A percentile compares a stretch with the other conserved stretches of the same genome.
Conservation (phyloP, 2,888 invertebrate genomes). For the Arrhopalites spinosus region DNA sequence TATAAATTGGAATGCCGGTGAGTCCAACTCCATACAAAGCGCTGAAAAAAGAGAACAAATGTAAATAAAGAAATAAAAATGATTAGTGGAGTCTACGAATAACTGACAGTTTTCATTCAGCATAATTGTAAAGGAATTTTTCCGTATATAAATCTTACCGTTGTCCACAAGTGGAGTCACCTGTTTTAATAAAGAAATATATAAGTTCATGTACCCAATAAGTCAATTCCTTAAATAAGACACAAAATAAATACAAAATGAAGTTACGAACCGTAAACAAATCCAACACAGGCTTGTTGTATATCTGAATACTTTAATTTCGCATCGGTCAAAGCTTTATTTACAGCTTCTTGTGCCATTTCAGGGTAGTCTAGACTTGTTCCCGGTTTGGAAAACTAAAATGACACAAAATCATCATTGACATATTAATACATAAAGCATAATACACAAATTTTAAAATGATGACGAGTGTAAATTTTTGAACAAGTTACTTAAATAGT, state of each 20-base stretch:
- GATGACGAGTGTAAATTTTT: too few relatives aligned
- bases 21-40: slow-evolving; percentile 92
- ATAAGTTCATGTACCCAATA: neutral
- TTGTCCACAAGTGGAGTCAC: slow-evolving; percentile 95
- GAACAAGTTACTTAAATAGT: too few relatives aligned
- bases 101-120: too few relatives aligned
- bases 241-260: too few relatives aligned
- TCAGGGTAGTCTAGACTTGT: slow-evolving; percentile 88
- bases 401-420: too few relatives aligned
- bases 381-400: slow-evolving; percentile 90
- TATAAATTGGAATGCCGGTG: slow-evolving; percentile 95
- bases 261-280: slow-evolving; percentile 74
- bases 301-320: slow-evolving; percentile 75
- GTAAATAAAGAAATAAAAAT: too few relatives aligned
- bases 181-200: slow-evolving; percentile 58
- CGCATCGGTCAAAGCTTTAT: slow-evolving; percentile 84
- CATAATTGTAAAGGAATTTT: too few relatives aligned
- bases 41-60: too few relatives aligned
- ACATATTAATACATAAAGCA: slow-evolving; percentile 36
- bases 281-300: slow-evolving; percentile 89
- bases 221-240: neutral
- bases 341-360: slow-evolving; percentile 90
- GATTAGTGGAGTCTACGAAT: too few relatives aligned
- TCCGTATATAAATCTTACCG: too few relatives aligned
- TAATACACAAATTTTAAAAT: neutral